Percentiles rank a stretch among this genome's conserved stretches.
These are phyloP conservation scores for Chironomus tentans DNA, from an alignment of 2,888 invertebrate species.

Conservation along the genomic window DNA sequence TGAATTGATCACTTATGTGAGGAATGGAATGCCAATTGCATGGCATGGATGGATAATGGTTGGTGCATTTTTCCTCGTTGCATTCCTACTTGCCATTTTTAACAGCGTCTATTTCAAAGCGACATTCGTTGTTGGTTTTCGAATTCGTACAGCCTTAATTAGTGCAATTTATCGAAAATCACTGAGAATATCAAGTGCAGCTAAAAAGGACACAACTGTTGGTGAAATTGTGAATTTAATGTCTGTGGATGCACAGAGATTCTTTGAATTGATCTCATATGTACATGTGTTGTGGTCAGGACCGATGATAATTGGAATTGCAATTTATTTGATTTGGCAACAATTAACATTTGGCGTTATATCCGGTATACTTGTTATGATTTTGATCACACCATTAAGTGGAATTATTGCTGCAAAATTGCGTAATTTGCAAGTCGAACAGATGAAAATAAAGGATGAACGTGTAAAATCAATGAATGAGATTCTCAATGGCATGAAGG, in stretches of 20 bases:
- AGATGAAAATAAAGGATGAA: conserved; percentile 49
- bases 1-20: conserved; percentile 8
- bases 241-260: conserved; percentile 45
- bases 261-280: conserved; percentile 42
- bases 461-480: conserved; percentile 50
- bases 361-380: conserved; percentile 43
- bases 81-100: conserved; percentile 45
- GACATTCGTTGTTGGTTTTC: conserved; percentile 48
- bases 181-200: conserved; percentile 38
- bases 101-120: conserved; percentile 48
- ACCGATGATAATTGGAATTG: conserved; percentile 47
- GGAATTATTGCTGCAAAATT: conserved; percentile 41
- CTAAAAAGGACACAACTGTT: conserved; percentile 41
- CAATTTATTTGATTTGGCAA: conserved; percentile 45
- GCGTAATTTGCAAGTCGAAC: conserved; percentile 42
- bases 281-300: conserved; percentile 45
- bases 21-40: background rate
- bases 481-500: conserved; percentile 50
- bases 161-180: conserved; percentile 49
- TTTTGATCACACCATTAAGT: conserved; percentile 50
- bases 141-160: conserved; percentile 46
- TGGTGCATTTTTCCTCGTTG: conserved; percentile 43
- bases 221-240: conserved; percentile 47
- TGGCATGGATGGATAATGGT: conserved; percentile 54
- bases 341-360: conserved; percentile 49